Conservation (phyloP, 2,113 vertebrate genomes). For the Rhipidura dahli region DNA sequence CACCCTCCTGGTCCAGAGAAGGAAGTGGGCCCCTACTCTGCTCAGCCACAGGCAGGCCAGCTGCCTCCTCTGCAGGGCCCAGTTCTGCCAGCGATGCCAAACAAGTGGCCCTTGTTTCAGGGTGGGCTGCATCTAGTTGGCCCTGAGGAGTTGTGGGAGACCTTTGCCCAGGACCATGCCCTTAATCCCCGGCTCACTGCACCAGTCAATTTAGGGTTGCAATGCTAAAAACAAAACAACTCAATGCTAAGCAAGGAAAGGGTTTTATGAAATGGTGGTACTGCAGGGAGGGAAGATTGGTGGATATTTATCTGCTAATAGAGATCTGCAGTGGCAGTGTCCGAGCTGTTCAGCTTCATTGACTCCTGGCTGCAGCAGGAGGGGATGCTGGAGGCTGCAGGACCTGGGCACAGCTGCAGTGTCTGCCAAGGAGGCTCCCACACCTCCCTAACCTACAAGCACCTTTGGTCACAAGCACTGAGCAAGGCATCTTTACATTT, state of each 20-base stretch:
- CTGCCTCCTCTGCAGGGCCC: not conserved
- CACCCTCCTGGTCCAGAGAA: not conserved
- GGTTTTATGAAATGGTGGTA: not conserved
- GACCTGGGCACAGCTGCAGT: accelerated
- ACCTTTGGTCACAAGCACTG: not conserved
- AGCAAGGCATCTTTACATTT: not conserved
- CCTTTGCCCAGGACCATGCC: not conserved
- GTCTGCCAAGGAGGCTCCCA: not conserved
- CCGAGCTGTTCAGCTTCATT: not conserved
- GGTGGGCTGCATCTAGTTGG: not conserved
- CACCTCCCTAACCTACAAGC: not conserved
- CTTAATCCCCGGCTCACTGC: not conserved
- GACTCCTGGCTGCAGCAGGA: not conserved
- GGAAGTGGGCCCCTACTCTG: not conserved
- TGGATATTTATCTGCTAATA: not conserved
- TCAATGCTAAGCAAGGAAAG: not conserved
- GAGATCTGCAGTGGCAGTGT: not conserved
- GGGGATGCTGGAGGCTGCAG: not conserved
- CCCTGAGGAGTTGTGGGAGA: not conserved
- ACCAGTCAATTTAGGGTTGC: not conserved
- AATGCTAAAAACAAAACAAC: not conserved
- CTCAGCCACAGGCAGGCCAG: not conserved
- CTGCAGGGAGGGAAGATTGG: not conserved
- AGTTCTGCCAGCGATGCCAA: accelerated
- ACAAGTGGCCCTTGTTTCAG: not conserved